Evolutionary conservation across 2,113 vertebrate genomes (phyloP).

Genomic region (Sander vitreus): DNA sequence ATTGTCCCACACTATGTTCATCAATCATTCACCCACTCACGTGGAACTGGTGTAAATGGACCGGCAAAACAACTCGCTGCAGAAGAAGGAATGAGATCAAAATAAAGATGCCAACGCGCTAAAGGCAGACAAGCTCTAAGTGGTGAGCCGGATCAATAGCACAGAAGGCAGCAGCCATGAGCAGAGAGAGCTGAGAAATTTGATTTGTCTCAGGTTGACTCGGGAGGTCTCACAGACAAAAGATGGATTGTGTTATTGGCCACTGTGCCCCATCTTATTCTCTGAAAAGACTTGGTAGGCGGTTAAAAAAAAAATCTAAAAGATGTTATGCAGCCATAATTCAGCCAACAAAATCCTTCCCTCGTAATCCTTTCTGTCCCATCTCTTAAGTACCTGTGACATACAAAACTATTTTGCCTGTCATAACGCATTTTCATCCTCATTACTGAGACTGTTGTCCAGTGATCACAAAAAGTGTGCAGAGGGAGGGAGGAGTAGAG

Average conservation of each 20-base stretch:
- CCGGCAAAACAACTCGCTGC: conserved; percentile 19
- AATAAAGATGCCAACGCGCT: conserved; percentile 53
- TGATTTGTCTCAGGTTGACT: conserved; percentile 62
- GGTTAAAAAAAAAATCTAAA: conserved; percentile 11
- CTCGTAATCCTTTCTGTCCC: conserved; percentile 1
- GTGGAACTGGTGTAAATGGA: conserved; percentile 42
- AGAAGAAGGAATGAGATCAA: conserved; percentile 32
- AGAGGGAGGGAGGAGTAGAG: conserved; percentile 20
- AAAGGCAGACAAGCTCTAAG: conserved; percentile 48
- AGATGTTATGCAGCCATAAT: conserved; percentile 18
- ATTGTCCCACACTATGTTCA: conserved; percentile 38
- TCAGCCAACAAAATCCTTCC: neutral
- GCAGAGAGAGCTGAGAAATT: conserved; percentile 54
- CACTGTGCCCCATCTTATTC: neutral
- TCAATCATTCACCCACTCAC: conserved; percentile 63
- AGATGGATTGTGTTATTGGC: conserved; percentile 25
- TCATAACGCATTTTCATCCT: conserved; percentile 71
- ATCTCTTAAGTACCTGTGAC: conserved; percentile 60
- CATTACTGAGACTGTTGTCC: conserved; percentile 63
- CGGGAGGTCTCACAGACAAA: conserved; percentile 25
- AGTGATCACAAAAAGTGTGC: conserved; percentile 48
- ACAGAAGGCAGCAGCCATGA: conserved; percentile 35
- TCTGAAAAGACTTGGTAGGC: conserved; percentile 9
- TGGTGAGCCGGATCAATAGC: conserved; percentile 65
- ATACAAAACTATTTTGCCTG: conserved; percentile 61